Conservation (phyloP, 2,113 vertebrate species). For the Nothocercus nigrocapillus region DNA sequence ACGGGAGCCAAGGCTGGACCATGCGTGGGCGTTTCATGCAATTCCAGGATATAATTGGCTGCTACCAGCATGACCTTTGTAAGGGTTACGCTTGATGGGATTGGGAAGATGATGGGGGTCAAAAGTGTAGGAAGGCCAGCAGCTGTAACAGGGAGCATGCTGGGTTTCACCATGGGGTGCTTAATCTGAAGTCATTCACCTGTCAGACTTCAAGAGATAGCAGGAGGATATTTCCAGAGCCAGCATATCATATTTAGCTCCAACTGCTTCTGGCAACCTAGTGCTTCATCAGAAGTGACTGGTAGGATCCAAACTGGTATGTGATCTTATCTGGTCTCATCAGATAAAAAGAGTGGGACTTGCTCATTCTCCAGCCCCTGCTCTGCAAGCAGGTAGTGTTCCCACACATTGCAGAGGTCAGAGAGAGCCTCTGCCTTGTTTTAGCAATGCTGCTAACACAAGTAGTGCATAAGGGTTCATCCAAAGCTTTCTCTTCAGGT, state of each 20-base stretch:
- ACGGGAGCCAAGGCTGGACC: neutral
- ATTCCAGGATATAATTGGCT: neutral
- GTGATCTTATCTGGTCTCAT: neutral
- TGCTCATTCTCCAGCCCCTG: neutral
- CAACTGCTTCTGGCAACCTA: neutral
- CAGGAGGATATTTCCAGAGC: neutral
- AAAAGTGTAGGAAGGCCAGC: neutral
- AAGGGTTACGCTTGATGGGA: neutral
- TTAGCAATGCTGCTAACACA: neutral
- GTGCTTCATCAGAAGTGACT: slow-evolving; percentile 14
- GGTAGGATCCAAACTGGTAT: neutral
- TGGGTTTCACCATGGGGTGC: neutral
- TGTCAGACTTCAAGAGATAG: neutral
- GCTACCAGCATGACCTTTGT: neutral
- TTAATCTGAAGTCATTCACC: neutral
- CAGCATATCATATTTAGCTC: neutral
- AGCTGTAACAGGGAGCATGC: accelerated
- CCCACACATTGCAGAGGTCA: neutral
- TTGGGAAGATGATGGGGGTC: neutral
- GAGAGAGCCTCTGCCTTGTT: neutral
- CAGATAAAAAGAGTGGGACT: neutral
- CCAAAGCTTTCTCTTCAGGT: neutral
- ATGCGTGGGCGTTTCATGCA: accelerated
- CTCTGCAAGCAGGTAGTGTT: neutral
- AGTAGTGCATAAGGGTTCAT: neutral